These are phyloP conservation scores for Podabrus alpinus DNA, from an alignment of 2,888 invertebrate species.

Conservation along the genomic window DNA sequence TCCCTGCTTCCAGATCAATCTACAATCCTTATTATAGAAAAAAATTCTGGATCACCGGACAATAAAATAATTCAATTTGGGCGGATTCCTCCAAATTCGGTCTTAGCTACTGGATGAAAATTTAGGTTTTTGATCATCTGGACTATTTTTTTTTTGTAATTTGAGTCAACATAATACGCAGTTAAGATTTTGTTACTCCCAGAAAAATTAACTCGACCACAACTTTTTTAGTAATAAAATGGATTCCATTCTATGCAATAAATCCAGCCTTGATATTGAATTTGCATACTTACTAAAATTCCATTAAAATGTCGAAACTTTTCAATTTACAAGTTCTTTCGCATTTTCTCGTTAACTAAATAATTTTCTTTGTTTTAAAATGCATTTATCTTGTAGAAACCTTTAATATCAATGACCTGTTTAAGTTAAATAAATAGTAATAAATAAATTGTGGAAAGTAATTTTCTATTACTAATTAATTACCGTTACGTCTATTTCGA, in stretches of 20 bases:
- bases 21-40: too few relatives aligned
- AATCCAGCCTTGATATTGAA: not conserved
- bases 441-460: not conserved
- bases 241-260: not conserved
- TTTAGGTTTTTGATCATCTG: too few relatives aligned
- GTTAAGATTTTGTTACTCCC: not conserved
- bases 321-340: not conserved
- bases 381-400: not conserved
- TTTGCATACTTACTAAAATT: not conserved
- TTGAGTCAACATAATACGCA: not conserved
- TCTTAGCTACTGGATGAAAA: too few relatives aligned
- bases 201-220: not conserved
- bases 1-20: too few relatives aligned
- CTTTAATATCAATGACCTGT: not conserved
- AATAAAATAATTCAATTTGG: too few relatives aligned
- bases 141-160: too few relatives aligned
- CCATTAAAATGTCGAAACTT: not conserved
- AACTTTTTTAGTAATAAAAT: not conserved
- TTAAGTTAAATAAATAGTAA: not conserved
- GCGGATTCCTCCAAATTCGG: too few relatives aligned
- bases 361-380: not conserved
- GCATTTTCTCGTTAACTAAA: not conserved
- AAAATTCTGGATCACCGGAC: too few relatives aligned
- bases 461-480: not conserved
- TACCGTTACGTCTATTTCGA: not conserved